Conservation (phyloP, 1,140 invertebrate species). For the Limonius californicus region DNA sequence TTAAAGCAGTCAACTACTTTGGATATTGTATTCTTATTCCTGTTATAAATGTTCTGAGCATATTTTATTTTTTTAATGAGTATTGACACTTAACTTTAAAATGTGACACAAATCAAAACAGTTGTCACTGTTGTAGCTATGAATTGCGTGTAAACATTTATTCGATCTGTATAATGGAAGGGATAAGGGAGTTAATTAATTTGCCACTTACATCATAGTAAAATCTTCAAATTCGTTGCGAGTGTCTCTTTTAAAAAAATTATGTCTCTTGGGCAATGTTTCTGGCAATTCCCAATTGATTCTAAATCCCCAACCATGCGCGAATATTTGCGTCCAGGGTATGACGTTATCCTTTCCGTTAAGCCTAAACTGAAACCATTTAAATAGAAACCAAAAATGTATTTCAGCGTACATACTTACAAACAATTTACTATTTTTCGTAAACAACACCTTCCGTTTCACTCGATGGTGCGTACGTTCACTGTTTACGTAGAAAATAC, state of each 20-base stretch:
- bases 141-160: too few relatives aligned
- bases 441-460: slow-evolving; percentile 36
- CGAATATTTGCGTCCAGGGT: slow-evolving; percentile 30
- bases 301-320: slow-evolving; percentile 37
- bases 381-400: too few relatives aligned
- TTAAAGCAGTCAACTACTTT: too few relatives aligned
- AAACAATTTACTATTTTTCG: slow-evolving; percentile 41
- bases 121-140: too few relatives aligned
- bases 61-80: too few relatives aligned
- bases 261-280: slow-evolving; percentile 25
- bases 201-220: slow-evolving; percentile 32
- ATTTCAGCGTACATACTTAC: too few relatives aligned
- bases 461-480: slow-evolving; percentile 17
- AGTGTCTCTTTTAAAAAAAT: slow-evolving; percentile 39
- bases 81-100: too few relatives aligned
- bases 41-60: too few relatives aligned
- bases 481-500: neutral
- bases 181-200: too few relatives aligned
- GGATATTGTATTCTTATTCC: too few relatives aligned
- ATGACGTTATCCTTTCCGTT: slow-evolving; percentile 38
- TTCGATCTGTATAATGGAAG: too few relatives aligned
- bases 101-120: too few relatives aligned
- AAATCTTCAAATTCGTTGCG: slow-evolving; percentile 32
- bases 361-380: slow-evolving; percentile 24
- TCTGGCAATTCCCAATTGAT: slow-evolving; percentile 38